Percentiles rank a stretch among this genome's conserved stretches.
These are phyloP conservation scores for Carassius auratus DNA, from an alignment of 2,113 vertebrate genomes.

Conservation along the genomic window DNA sequence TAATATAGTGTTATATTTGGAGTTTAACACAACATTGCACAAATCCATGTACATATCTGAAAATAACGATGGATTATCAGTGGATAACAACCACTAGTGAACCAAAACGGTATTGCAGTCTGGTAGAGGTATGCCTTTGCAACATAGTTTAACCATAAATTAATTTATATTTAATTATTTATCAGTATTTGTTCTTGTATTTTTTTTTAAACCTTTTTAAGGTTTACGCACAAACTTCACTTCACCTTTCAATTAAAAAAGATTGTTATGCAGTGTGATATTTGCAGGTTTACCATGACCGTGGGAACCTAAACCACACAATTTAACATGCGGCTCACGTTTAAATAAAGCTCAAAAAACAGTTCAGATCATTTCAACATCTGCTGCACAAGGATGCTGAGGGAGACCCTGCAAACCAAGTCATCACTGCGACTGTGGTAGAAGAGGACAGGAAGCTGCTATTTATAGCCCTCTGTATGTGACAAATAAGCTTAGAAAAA, in stretches of 20 bases:
- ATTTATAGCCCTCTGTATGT: conserved; percentile 34
- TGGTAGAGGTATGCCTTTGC: neutral
- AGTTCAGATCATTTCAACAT: conserved; percentile 28
- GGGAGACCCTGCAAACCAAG: conserved; percentile 31
- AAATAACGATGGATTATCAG: neutral
- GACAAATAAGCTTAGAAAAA: conserved; percentile 40
- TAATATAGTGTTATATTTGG: too few species aligned
- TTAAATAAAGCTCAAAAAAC: conserved; percentile 26
- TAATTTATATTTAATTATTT: too few species aligned
- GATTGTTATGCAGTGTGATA: neutral
- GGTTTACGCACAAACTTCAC: neutral
- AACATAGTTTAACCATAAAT: neutral
- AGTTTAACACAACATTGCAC: too few species aligned
- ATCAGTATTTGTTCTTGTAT: too few species aligned
- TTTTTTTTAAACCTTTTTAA: neutral
- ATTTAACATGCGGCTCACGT: neutral
- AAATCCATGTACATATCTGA: neutral
- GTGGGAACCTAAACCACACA: neutral
- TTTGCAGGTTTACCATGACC: conserved; percentile 6
- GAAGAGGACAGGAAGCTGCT: conserved; percentile 31
- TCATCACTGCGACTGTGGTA: conserved; percentile 14
- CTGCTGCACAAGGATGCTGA: conserved; percentile 30
- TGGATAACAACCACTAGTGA: neutral
- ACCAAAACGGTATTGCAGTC: neutral
- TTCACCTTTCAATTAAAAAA: neutral